phyloP scores from a whole-genome alignment of 2,888 invertebrate species.

The Panopea generosa region DNA sequence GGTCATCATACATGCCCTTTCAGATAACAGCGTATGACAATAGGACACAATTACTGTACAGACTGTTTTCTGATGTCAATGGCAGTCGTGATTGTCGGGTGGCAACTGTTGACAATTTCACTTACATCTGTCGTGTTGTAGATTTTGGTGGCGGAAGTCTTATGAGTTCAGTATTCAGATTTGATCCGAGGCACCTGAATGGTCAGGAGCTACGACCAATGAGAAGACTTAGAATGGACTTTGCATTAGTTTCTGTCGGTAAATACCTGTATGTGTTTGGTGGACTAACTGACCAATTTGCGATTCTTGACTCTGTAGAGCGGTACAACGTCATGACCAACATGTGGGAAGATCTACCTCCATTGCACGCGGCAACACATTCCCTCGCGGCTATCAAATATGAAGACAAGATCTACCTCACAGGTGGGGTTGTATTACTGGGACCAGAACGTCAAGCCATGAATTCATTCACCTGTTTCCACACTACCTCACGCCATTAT shows the following conservation, averaged over 20 bases:
- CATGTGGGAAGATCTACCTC: conserved; percentile 81
- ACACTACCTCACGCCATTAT: conserved; percentile 77
- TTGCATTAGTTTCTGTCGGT: conserved; percentile 79
- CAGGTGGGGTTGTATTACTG: conserved; percentile 82
- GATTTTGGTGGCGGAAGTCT: conserved; percentile 84
- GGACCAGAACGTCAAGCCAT: conserved; percentile 80
- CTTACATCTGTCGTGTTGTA: conserved; percentile 83
- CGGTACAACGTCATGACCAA: conserved; percentile 81
- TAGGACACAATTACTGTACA: conserved; percentile 75
- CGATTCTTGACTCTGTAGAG: conserved; percentile 82
- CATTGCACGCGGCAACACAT: conserved; percentile 81
- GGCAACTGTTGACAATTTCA: conserved; percentile 82
- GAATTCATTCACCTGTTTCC: conserved; percentile 77
- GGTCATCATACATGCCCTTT: conserved; percentile 82
- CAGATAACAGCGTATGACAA: conserved; percentile 83
- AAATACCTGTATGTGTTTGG: conserved; percentile 81
- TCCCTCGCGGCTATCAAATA: conserved; percentile 79
- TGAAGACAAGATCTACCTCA: conserved; percentile 80
- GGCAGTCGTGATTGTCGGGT: conserved; percentile 83
- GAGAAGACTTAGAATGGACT: conserved; percentile 80
- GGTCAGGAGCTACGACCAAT: conserved; percentile 82
- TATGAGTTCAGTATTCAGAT: conserved; percentile 83
- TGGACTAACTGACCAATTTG: conserved; percentile 81
- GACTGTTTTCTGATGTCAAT: conserved; percentile 81
- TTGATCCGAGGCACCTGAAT: conserved; percentile 83